phyloP scores from a whole-genome alignment of 2,888 invertebrate species.

The Cryptus viduatorius region DNA sequence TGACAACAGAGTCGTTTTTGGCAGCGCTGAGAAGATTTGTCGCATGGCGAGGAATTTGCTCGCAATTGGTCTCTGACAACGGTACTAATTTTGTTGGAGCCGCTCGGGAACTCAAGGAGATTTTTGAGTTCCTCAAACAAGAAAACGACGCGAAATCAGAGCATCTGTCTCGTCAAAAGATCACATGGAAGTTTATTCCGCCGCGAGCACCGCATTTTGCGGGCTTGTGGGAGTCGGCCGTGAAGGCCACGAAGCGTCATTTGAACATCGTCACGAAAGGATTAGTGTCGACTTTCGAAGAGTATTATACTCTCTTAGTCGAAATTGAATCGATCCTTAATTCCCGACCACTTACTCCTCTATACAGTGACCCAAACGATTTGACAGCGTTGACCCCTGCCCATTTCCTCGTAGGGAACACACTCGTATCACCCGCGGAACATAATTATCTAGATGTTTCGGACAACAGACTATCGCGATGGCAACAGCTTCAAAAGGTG shows the following conservation, averaged over 20 bases:
- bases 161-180: constrained; percentile 14
- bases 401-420: constrained; percentile 54
- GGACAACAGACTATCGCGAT: constrained; percentile 63
- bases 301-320: constrained; percentile 67
- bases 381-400: constrained; percentile 34
- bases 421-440: constrained; percentile 46
- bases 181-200: constrained; percentile 46
- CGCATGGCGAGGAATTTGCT: constrained; percentile 73
- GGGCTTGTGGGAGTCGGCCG: constrained; percentile 23
- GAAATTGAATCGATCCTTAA: constrained; percentile 66
- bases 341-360: constrained; percentile 25
- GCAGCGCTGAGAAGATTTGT: constrained; percentile 76
- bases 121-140: constrained; percentile 43
- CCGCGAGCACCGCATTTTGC: constrained; percentile 44
- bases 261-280: constrained; percentile 26
- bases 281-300: constrained; percentile 21
- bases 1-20: constrained; percentile 76
- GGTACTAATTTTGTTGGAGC: constrained; percentile 79
- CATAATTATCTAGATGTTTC: constrained; percentile 49
- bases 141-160: constrained; percentile 7
- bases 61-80: constrained; percentile 77
- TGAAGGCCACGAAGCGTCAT: constrained; percentile 8
- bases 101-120: constrained; percentile 53
- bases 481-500: constrained; percentile 70
- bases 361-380: constrained; percentile 45